Percentiles rank a stretch among this genome's conserved stretches.
phyloP scores from a whole-genome alignment of 92 coral and sea anemone species.

The Epizoanthus stellaris region DNA sequence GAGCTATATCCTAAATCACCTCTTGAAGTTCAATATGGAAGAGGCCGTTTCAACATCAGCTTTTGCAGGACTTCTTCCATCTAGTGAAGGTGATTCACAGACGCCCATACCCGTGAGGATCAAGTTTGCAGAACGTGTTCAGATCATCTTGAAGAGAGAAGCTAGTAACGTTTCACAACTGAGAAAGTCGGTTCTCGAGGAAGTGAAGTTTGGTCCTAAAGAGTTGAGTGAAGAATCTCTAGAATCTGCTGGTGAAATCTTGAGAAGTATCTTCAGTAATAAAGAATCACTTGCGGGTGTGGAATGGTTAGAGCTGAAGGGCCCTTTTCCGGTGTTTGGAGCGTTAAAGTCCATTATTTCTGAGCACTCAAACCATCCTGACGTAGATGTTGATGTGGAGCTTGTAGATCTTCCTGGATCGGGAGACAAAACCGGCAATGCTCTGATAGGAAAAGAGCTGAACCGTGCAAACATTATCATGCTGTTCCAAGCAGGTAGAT shows the following conservation, averaged over 20 bases:
- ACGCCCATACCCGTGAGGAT: constrained; percentile 62
- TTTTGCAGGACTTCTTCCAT: constrained; percentile 49
- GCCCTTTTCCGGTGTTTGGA: constrained; percentile 55
- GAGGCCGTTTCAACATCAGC: background rate
- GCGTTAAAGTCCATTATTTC: constrained; percentile 10
- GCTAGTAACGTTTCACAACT: background rate
- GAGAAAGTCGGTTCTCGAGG: background rate
- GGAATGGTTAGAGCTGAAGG: constrained; percentile 46
- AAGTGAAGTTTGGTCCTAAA: constrained; percentile 5
- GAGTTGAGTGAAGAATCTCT: background rate
- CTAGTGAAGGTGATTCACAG: constrained; percentile 46
- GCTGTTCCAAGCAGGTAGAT: constrained; percentile 46
- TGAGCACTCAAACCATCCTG: constrained; percentile 29
- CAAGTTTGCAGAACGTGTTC: constrained; percentile 38
- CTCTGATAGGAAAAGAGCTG: constrained; percentile 35
- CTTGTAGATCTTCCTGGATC: constrained; percentile 62
- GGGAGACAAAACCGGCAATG: constrained; percentile 53
- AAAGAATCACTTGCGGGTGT: background rate
- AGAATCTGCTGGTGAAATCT: background rate
- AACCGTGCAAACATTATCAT: constrained; percentile 53
- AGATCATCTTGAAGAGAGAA: constrained; percentile 26
- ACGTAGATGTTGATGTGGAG: constrained; percentile 59
- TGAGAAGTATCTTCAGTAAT: constrained; percentile 21
- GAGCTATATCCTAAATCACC: constrained; percentile 56
- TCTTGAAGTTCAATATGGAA: constrained; percentile 42